phyloP scores from a whole-genome alignment of 2,888 invertebrate genomes.

The Athripsodes cinereus region DNA sequence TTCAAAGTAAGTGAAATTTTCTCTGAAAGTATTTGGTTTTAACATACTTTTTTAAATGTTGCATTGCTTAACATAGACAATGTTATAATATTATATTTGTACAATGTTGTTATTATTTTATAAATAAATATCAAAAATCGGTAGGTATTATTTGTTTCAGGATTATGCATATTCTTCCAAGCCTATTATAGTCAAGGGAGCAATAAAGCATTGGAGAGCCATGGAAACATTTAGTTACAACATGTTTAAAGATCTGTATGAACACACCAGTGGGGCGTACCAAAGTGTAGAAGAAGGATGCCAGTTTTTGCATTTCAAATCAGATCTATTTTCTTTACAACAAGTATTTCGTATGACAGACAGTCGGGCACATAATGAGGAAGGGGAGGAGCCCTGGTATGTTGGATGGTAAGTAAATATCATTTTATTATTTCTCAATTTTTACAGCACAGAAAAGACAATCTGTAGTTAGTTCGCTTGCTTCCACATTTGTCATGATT shows the following conservation, averaged over 20 bases:
- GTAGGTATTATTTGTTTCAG: conserved; percentile 31
- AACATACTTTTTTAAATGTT: no score
- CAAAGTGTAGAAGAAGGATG: conserved; percentile 74
- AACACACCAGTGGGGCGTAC: conserved; percentile 61
- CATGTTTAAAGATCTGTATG: conserved; percentile 65
- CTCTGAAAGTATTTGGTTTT: no score
- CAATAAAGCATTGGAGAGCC: conserved; percentile 72
- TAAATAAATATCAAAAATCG: background rate
- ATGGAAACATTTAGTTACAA: conserved; percentile 58
- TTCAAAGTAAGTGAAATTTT: conserved; percentile 54
- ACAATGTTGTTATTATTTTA: no score
- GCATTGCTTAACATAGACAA: no score
- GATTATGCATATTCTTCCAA: conserved; percentile 70
- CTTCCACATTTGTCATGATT: no score
- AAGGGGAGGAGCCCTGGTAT: conserved; percentile 73
- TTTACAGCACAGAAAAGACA: no score
- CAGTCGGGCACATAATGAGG: conserved; percentile 55
- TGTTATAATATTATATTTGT: no score
- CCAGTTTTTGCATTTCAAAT: conserved; percentile 82
- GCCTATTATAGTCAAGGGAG: conserved; percentile 74
- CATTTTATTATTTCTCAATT: no score
- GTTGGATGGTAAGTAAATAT: conserved; percentile 71
- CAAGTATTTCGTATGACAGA: conserved; percentile 74
- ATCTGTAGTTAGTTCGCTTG: no score
- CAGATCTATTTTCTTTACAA: conserved; percentile 66